Evolutionary conservation across 2,797 vertebrate species (phyloP).

Genomic region (Gymnoscopelus braueri): DNA sequence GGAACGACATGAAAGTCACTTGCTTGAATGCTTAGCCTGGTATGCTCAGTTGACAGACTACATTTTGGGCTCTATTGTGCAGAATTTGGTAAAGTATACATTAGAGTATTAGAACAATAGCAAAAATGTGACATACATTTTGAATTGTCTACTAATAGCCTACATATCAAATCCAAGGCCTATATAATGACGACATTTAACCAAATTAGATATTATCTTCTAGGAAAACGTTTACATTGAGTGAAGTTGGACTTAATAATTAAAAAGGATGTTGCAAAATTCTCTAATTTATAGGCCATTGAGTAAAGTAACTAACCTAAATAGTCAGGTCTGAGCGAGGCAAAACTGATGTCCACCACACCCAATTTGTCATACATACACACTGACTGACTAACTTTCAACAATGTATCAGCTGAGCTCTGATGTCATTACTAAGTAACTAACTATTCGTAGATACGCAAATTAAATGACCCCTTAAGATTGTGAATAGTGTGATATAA

Average conservation of each 20-base stretch:
- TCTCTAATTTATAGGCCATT: neutral
- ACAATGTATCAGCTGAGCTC: slow-evolving; percentile 29
- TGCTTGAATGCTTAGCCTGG: slow-evolving; percentile 7
- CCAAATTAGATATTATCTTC: too few relatives aligned
- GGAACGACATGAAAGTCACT: slow-evolving; percentile 31
- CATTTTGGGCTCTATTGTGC: slow-evolving; percentile 10
- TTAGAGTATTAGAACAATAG: slow-evolving; percentile 20
- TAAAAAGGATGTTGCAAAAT: neutral
- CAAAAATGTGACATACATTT: too few relatives aligned
- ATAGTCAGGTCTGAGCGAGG: slow-evolving; percentile 35
- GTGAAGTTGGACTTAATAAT: too few relatives aligned
- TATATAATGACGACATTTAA: too few relatives aligned
- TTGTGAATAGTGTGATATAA: neutral
- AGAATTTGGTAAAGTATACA: neutral
- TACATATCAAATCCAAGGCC: too few relatives aligned
- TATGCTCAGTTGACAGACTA: slow-evolving; percentile 6
- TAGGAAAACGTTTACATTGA: too few relatives aligned
- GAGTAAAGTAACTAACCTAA: too few relatives aligned
- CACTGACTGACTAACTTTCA: slow-evolving; percentile 30
- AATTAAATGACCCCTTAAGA: neutral
- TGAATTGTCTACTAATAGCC: too few relatives aligned
- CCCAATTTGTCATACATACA: slow-evolving; percentile 70
- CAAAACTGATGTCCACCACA: slow-evolving; percentile 74
- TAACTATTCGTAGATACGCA: too few relatives aligned
- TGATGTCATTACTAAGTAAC: neutral